Evolutionary conservation across 1,140 invertebrate genomes (phyloP), one percentile per base, ranked within the genome.

Genomic region (Hypothenemus hampei): DNA sequence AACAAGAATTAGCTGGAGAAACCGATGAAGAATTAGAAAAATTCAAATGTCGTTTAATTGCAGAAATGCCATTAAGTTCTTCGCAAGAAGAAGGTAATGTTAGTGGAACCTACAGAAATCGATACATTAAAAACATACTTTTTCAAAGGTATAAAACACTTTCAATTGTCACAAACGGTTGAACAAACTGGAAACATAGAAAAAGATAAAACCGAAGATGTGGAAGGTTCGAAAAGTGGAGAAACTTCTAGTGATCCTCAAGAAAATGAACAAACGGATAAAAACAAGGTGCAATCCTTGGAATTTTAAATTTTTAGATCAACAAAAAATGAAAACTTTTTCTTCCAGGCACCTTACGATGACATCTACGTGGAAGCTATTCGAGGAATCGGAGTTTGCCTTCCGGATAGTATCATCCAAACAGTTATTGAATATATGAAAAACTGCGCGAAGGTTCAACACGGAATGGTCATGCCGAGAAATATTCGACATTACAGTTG

Each of bases 401-500:
- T 81, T 0, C 72, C 76, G 0, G 61, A 67, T 3, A 66, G 74
- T 1, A 67, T 76, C 4, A 67, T 76, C 0, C 58, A 66, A 1
- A 73, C 74, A 4, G 73, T 81, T 22, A 56, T 71, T 2, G 70
- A 73, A 5, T 81, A 78, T 57, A 72, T 78, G 33, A 56, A 69
- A 11, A 69, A 75, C 6, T 72, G 74, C 6, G 69, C 73, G n/a
- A 71, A 70, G 29, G 65, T 72, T 3, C 79, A 81, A 58, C 72
- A 73, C 11, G 75, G 77, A 18, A 69, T 78, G 67, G 72, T 81
- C 13, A 81, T 81, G 79, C 79, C 80, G 0, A 70, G 80, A 58
- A 80, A 82, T 59, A 75, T 82, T 6, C 65, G 77, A 3, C 78
- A 81, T 59, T 79, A 76, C 49, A 65, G 76, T 29, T 81, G 80